A percentile compares a stretch with the other conserved stretches of the same genome.
Conservation (phyloP, 1,140 invertebrate genomes). For the Caenorhabditis brenneri region DNA sequence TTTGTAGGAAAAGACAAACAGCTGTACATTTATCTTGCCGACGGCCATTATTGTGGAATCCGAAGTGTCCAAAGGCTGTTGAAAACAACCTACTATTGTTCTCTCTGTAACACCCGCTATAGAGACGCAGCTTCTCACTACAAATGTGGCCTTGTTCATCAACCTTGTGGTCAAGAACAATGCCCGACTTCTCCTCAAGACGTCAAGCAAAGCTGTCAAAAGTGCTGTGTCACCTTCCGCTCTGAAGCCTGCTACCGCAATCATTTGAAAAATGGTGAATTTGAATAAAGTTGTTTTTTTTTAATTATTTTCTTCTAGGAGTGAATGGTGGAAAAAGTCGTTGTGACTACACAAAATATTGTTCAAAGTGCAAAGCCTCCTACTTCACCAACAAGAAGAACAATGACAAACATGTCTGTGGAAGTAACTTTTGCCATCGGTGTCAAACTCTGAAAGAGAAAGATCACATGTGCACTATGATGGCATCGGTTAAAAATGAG, state of each 20-base stretch:
- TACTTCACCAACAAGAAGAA: background rate
- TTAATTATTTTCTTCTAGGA: background rate
- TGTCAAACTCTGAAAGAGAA: background rate
- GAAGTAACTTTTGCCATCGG: too few relatives aligned
- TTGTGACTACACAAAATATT: background rate
- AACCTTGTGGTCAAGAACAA: background rate
- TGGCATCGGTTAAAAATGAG: background rate
- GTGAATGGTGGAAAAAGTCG: background rate
- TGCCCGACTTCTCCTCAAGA: background rate
- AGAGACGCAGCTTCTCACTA: background rate
- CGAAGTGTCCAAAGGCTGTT: too few relatives aligned
- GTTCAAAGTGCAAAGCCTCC: background rate
- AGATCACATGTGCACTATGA: background rate
- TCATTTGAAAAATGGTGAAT: background rate
- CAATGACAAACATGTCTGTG: background rate
- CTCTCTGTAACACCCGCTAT: too few relatives aligned
- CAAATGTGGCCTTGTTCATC: background rate
- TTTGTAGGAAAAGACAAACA: background rate
- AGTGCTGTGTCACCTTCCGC: too few relatives aligned
- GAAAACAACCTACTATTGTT: too few relatives aligned
- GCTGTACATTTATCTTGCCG: background rate
- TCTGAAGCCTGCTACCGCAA: background rate
- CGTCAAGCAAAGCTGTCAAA: too few relatives aligned
- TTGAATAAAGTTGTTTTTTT: background rate
- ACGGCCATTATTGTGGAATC: background rate